phyloP scores from a whole-genome alignment of 2,797 vertebrate genomes.

The Myoxocephalus aenaeus region DNA sequence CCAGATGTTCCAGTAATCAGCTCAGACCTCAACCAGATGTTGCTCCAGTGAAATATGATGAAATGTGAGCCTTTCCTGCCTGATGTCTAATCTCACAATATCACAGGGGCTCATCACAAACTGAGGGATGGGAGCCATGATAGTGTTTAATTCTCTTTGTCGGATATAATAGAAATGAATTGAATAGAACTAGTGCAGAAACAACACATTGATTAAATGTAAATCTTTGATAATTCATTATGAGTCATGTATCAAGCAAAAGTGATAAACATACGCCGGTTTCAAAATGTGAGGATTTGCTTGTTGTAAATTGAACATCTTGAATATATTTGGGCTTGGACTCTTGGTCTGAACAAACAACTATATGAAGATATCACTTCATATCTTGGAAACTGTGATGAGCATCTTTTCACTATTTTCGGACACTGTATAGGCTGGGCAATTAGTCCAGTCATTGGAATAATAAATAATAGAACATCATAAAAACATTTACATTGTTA shows the following conservation, averaged over 20 bases:
- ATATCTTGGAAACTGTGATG: neutral
- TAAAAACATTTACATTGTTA: neutral
- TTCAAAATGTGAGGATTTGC: neutral
- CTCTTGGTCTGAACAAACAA: neutral
- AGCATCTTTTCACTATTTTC: neutral
- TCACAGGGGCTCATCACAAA: conserved; percentile 50
- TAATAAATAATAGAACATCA: conserved; percentile 2
- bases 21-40: conserved; percentile 75
- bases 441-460: neutral
- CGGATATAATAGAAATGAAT: neutral
- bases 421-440: neutral
- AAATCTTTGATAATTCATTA: neutral
- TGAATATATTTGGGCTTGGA: neutral
- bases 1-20: conserved; percentile 79
- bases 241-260: neutral
- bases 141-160: conserved; percentile 15
- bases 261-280: neutral
- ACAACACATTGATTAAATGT: neutral
- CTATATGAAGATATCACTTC: neutral
- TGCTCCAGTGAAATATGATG: conserved; percentile 64
- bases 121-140: conserved; percentile 16
- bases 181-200: neutral
- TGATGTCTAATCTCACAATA: conserved; percentile 49
- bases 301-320: neutral
- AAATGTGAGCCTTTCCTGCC: conserved; percentile 63